A percentile compares a stretch with the other conserved stretches of the same genome.
Conservation (phyloP, 2,888 invertebrate genomes). For the Eupithecia centaureata region DNA sequence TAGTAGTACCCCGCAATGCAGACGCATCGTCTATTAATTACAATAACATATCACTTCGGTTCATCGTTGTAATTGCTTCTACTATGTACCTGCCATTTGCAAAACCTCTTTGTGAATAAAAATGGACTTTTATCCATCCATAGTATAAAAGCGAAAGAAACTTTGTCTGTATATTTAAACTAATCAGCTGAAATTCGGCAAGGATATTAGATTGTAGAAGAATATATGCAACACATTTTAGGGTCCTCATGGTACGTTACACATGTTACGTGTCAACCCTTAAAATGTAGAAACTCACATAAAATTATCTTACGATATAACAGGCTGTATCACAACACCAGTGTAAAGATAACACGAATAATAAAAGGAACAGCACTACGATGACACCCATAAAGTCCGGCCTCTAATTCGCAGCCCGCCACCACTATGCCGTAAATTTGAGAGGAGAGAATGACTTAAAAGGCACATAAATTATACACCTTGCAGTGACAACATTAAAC, state of each 20-base stretch:
- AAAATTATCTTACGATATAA: too few relatives aligned
- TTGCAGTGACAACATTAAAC: constrained; percentile 28
- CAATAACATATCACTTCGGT: neutral
- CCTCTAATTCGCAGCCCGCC: constrained; percentile 26
- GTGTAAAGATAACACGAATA: neutral
- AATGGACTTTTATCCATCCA: neutral
- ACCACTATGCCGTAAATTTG: constrained; percentile 29
- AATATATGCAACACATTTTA: too few relatives aligned
- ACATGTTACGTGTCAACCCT: too few relatives aligned
- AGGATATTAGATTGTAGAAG: neutral
- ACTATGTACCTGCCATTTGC: neutral
- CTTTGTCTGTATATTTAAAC: neutral
- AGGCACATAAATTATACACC: constrained; percentile 53
- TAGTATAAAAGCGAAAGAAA: neutral
- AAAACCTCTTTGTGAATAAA: neutral
- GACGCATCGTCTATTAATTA: neutral
- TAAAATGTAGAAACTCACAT: too few relatives aligned
- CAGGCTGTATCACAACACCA: neutral
- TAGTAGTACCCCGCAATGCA: neutral
- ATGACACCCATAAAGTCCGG: constrained; percentile 26
- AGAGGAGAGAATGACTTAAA: constrained; percentile 49
- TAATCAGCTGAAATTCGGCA: too few relatives aligned
- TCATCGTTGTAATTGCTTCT: neutral
- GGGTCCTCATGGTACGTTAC: too few relatives aligned
- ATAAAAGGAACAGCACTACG: neutral